Evolutionary conservation across 2,797 vertebrate species (phyloP).

Genomic region (Sebastiscus albofasciatus): DNA sequence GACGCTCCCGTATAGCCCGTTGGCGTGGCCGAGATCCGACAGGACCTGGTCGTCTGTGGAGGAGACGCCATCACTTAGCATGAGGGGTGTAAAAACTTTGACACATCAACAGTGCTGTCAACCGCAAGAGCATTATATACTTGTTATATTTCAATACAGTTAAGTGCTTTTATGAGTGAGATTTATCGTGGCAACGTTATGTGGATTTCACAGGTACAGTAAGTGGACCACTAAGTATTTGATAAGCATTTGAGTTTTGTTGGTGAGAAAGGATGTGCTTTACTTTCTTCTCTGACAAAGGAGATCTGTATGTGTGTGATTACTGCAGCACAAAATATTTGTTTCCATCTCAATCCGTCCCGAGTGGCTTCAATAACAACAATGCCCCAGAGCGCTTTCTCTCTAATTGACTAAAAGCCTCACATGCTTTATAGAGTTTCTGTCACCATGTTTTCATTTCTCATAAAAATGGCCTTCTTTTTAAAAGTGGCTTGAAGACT

Average conservation of each 20-base stretch:
- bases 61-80: constrained; percentile 44
- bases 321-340: constrained; percentile 63
- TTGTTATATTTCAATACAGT: constrained; percentile 68
- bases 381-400: constrained; percentile 68
- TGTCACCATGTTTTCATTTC: constrained; percentile 82
- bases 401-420: constrained; percentile 86
- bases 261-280: constrained; percentile 43
- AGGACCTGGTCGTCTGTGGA: constrained; percentile 95
- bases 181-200: constrained; percentile 54
- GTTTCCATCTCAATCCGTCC: constrained; percentile 62
- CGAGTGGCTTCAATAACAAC: constrained; percentile 68
- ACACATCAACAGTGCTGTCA: constrained; percentile 36
- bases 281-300: constrained; percentile 38
- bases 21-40: constrained; percentile 93
- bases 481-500: constrained; percentile 73
- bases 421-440: constrained; percentile 84
- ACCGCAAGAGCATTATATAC: constrained; percentile 36
- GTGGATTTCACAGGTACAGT: constrained; percentile 33
- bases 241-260: constrained; percentile 19
- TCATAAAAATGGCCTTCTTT: constrained; percentile 79
- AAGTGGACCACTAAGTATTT: constrained; percentile 9
- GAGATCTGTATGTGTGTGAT: constrained; percentile 43
- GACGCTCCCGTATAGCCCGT: constrained; percentile 89
- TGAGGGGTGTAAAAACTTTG: constrained; percentile 32
- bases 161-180: constrained; percentile 67